Evolutionary conservation across 2,888 invertebrate species (phyloP).

Genomic region (Calliphora vomitoria): DNA sequence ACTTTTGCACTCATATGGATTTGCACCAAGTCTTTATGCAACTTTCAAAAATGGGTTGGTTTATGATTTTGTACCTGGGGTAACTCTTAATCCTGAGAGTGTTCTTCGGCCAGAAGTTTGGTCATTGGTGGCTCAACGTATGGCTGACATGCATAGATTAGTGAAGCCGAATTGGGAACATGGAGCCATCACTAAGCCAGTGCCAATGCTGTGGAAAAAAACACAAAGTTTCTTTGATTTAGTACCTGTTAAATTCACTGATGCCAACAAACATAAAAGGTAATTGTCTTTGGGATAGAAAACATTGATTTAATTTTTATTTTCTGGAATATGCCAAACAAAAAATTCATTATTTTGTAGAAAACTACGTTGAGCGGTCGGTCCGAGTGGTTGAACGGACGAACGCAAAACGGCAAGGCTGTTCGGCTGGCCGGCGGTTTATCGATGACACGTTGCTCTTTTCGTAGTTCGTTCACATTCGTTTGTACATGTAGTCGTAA

Average conservation of each 20-base stretch:
- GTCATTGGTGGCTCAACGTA: constrained; percentile 90
- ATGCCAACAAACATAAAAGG: constrained; percentile 89
- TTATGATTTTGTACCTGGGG: constrained; percentile 94
- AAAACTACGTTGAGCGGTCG: constrained; percentile 66
- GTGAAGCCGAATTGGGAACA: constrained; percentile 73
- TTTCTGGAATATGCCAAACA: constrained; percentile 69
- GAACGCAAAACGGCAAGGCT: constrained; percentile 61
- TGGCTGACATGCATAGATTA: constrained; percentile 93
- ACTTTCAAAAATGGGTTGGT: constrained; percentile 97
- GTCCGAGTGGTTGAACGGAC: constrained; percentile 71
- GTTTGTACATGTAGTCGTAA: constrained; percentile 44
- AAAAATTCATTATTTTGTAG: constrained; percentile 77
- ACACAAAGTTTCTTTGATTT: constrained; percentile 90
- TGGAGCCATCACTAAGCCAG: constrained; percentile 80
- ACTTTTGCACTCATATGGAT: constrained; percentile 89
- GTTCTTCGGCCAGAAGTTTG: constrained; percentile 89
- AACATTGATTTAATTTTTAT: constrained; percentile 44
- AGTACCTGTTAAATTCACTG: constrained; percentile 89
- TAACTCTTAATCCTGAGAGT: constrained; percentile 88
- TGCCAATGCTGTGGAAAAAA: constrained; percentile 92
- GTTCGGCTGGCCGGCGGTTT: constrained; percentile 57
- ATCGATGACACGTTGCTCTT: constrained; percentile 59
- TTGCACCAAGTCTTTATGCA: constrained; percentile 95
- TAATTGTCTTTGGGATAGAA: constrained; percentile 82
- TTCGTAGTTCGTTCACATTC: constrained; percentile 65